phyloP scores from a whole-genome alignment of 64 coral and sea anemone genomes.

The Acropora tenuis region DNA sequence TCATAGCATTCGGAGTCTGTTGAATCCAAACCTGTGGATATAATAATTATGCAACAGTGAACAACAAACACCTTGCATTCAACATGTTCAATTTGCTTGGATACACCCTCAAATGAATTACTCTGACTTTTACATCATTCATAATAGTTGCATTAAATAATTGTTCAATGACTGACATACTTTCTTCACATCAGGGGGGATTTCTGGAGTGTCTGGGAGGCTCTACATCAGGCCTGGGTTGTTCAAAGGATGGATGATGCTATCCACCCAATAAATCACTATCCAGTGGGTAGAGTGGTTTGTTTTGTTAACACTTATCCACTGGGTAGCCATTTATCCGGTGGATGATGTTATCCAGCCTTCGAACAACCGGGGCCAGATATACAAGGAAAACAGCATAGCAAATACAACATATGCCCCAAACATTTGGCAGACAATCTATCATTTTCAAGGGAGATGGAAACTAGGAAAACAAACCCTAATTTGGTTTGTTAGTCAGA shows the following conservation, averaged over 20 bases:
- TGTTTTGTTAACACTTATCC: too few species aligned
- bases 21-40: conserved; percentile 15
- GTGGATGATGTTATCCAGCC: too few species aligned
- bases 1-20: background rate
- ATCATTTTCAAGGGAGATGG: too few species aligned
- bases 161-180: conserved; percentile 33
- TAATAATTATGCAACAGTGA: conserved; percentile 6
- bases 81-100: conserved; percentile 16
- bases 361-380: too few species aligned
- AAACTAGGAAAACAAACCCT: too few species aligned
- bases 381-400: too few species aligned
- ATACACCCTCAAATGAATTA: background rate
- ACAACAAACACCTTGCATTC: conserved; percentile 17
- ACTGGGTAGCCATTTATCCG: too few species aligned
- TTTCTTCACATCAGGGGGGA: conserved; percentile 31
- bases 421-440: too few species aligned
- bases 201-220: conserved; percentile 7
- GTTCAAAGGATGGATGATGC: background rate
- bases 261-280: background rate
- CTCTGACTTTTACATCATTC: background rate
- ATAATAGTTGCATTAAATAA: conserved; percentile 21
- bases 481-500: too few species aligned
- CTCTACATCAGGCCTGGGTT: background rate
- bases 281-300: too few species aligned
- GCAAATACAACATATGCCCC: too few species aligned